Conservation (phyloP, 2,888 invertebrate species). For the Carabus problematicus region DNA sequence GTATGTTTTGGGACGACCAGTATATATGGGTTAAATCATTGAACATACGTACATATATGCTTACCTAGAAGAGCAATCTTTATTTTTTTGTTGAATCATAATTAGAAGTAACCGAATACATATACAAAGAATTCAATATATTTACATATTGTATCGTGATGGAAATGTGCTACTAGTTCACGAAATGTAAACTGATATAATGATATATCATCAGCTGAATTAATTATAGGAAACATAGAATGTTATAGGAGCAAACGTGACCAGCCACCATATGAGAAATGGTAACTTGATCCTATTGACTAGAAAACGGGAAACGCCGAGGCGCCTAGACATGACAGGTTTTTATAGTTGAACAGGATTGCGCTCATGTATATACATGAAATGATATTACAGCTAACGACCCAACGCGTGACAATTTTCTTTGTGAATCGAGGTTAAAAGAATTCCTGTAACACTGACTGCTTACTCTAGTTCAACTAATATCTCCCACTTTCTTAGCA, state of each 20-base stretch:
- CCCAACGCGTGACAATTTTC: slow-evolving; percentile 32
- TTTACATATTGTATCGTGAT: too few relatives aligned
- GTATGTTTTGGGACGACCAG: too few relatives aligned
- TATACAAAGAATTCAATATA: too few relatives aligned
- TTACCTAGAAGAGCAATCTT: too few relatives aligned
- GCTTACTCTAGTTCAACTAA: background rate
- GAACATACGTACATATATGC: too few relatives aligned
- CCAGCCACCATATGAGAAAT: background rate
- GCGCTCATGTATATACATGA: slow-evolving; percentile 24
- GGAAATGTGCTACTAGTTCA: too few relatives aligned
- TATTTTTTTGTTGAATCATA: too few relatives aligned
- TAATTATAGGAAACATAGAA: slow-evolving; percentile 7
- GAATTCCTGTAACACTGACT: slow-evolving; percentile 5
- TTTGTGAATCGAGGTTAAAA: slow-evolving; percentile 17
- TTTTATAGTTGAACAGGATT: slow-evolving; percentile 15
- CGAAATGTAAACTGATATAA: background rate
- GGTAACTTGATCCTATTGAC: background rate
- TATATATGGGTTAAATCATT: too few relatives aligned
- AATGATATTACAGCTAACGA: slow-evolving; percentile 30
- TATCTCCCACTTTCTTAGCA: background rate
- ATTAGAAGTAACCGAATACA: too few relatives aligned
- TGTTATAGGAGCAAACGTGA: background rate
- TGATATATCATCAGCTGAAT: background rate
- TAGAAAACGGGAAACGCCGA: background rate
- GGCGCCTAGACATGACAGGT: slow-evolving; percentile 12